These are phyloP conservation scores for Carettochelys insculpta DNA, from an alignment of 2,113 vertebrate genomes.

Conservation along the genomic window DNA sequence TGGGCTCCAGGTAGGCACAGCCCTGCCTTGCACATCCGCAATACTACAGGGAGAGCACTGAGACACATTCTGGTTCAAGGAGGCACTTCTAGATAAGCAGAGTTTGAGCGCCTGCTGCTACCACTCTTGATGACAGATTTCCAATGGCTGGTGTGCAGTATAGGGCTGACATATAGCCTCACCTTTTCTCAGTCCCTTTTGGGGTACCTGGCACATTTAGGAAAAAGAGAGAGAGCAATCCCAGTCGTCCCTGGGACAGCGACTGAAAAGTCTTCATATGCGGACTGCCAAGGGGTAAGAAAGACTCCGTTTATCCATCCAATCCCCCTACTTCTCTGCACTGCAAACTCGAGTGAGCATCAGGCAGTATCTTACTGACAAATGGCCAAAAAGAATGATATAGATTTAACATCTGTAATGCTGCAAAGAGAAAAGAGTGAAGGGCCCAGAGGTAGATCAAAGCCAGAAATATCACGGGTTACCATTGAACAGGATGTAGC, in stretches of 20 bases:
- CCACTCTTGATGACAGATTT: neutral
- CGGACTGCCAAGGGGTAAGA: neutral
- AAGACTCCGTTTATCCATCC: neutral
- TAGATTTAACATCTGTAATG: neutral
- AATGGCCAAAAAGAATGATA: neutral
- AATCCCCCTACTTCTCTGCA: neutral
- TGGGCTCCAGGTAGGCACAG: neutral
- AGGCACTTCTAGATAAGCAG: neutral
- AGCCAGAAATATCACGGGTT: neutral
- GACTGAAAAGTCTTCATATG: neutral
- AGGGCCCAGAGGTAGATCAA: neutral
- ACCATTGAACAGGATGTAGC: neutral
- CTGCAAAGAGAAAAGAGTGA: neutral
- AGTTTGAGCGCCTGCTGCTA: neutral
- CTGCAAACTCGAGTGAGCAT: neutral
- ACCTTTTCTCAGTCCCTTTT: neutral
- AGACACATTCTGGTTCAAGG: neutral
- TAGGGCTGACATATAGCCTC: neutral
- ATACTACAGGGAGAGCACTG: neutral
- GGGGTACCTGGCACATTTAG: neutral
- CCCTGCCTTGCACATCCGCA: neutral
- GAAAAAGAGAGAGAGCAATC: neutral
- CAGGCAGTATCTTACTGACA: neutral
- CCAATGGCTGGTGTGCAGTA: neutral
- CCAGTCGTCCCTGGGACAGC: neutral